phyloP scores from a whole-genome alignment of 2,113 vertebrate genomes.

The Chaenogobius annularis region DNA sequence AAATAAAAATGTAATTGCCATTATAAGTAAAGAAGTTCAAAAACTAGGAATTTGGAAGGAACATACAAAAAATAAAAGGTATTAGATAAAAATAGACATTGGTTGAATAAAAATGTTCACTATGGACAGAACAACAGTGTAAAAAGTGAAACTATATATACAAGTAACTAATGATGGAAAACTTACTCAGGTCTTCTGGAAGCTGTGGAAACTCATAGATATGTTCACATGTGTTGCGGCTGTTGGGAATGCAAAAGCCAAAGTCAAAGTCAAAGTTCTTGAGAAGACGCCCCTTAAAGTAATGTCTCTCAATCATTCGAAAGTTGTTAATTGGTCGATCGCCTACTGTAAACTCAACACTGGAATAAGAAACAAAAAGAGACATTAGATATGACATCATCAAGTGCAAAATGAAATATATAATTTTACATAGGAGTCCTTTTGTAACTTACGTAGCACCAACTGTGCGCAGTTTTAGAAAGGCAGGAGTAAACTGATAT shows the following conservation, averaged over 20 bases:
- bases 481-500: constrained; percentile 97
- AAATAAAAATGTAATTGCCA: no score
- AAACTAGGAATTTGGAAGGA: no score
- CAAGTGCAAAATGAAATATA: neutral
- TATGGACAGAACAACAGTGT: no score
- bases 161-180: neutral
- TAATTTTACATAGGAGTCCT: neutral
- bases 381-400: neutral
- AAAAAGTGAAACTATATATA: no score
- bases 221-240: constrained; percentile 96
- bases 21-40: no score
- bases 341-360: constrained; percentile 97
- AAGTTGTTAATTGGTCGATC: constrained; percentile 93
- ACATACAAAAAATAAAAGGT: no score
- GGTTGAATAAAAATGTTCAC: no score
- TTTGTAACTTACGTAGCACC: constrained; percentile 91
- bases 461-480: constrained; percentile 91
- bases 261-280: constrained; percentile 99
- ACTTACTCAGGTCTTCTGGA: constrained; percentile 94
- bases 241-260: constrained; percentile 97
- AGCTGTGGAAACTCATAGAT: constrained; percentile 98
- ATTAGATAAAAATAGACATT: no score
- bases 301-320: constrained; percentile 97
- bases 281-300: constrained; percentile 92
- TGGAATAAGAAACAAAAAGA: constrained; percentile 51